Conservation (phyloP, 2,113 vertebrate genomes). For the Phylloscopus trochiloides region DNA sequence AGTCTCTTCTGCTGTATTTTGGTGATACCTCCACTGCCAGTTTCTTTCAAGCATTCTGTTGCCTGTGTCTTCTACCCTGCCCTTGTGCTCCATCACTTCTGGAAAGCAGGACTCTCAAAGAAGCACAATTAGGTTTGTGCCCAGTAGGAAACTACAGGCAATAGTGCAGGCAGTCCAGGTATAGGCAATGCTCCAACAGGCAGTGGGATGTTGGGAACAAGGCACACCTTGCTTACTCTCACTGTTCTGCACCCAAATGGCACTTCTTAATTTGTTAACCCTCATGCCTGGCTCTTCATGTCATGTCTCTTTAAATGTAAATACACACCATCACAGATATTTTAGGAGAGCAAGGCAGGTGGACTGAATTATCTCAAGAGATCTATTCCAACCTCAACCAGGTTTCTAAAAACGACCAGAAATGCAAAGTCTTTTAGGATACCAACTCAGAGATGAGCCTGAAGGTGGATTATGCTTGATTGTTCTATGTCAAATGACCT, state of each 20-base stretch:
- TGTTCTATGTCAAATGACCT: neutral
- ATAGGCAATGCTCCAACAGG: neutral
- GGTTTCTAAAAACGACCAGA: neutral
- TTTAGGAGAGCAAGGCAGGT: neutral
- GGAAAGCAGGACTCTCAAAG: neutral
- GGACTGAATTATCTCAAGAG: neutral
- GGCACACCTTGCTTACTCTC: neutral
- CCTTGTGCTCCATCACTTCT: neutral
- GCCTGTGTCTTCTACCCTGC: neutral
- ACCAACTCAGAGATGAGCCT: neutral
- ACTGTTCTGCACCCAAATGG: neutral
- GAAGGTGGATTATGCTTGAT: neutral
- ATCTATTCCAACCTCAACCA: neutral
- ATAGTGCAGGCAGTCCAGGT: neutral
- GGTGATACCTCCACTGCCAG: neutral
- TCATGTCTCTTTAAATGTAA: neutral
- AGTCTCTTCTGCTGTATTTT: neutral
- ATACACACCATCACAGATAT: neutral
- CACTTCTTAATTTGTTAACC: neutral
- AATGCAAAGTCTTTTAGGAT: neutral
- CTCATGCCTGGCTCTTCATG: neutral
- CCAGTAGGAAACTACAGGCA: neutral
- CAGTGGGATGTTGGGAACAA: neutral
- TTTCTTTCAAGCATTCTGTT: neutral
- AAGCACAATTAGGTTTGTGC: neutral